Base-by-base conservation (phyloP, 2,888 invertebrate genomes). In the Phengaris arion region DNA sequence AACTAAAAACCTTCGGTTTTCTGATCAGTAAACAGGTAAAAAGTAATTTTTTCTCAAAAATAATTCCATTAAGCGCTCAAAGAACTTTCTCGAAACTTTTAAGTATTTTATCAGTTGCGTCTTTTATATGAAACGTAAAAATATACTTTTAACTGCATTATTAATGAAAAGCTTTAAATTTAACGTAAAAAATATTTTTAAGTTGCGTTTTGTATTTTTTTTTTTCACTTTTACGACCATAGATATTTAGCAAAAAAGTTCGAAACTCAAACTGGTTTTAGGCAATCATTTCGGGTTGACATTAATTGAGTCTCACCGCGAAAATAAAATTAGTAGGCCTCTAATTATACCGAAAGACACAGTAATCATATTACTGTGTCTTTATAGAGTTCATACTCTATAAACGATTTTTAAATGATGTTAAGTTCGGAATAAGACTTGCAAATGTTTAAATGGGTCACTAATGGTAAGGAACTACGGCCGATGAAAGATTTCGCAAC, bases 71-170 rank as follows among this genome's bases (percentile, higher is more conserved):
- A 35, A 45, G 35, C 64, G 10, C 64, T 12, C 22, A 64, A 64
- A 64, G 13, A 64, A 45, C 64, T 64, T 64, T 45, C 12, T 45
- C 12, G 35, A 64, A 64, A 64, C 35, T 64, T 64, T 45, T 64
- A 64, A 45, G 64, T 64, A 64, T 64, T 35, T 64, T 64, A 45
- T 64, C 35, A 59, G 64, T 64, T 35, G 35, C 45, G 64, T 64
- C 64, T 12, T 64, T 64, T 59, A 35, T 64, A 13, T 64, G 35
- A 2, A 64, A 45, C 35, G 13, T 45, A 35, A 64, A 64, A 64
- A 52, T 35, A 64, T 64, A 64, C 6, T 35, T 64, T 22, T 5
- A 22, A 22, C 9, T 64, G 35, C 59, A 64, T 64, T 35, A 9
- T 64, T 64, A 64, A 64, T 64, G 35, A 64, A 59, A 59, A 59